Base-by-base conservation (phyloP, 2,888 invertebrate genomes). In the Osmoderma eremita region DNA sequence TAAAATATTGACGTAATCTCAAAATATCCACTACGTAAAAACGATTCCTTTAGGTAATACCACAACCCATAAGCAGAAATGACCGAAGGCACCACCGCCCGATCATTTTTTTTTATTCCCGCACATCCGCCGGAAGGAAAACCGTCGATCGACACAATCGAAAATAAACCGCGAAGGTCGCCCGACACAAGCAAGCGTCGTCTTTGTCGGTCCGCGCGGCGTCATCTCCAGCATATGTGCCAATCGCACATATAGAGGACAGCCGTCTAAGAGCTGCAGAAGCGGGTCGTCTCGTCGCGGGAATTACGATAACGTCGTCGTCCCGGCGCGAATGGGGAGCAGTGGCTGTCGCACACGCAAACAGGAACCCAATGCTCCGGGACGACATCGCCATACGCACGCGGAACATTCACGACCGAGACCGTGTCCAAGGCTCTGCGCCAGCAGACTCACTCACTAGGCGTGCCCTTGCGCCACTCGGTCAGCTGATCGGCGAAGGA, bases 401-500 rank as follows among this genome's bases (percentile, higher is more conserved):
- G 24, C 41, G 42, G 22, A 42, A n/a, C 24, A 30, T 58, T 58
- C 58, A 58, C 45, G 45, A 45, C 42, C 58, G 58, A 58, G 58
- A 58, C 58, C 58, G 58, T 58, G 58, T 58, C 58, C 65, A 54
- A 65, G 65, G 65, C 45, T 65, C 65, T 65, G 65, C 65, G 65
- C 65, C 39, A 48, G 22, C 65, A 45, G 45, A 58, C 45, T 58
- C 45, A 58, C 65, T 54, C 39, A 49, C 54, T 66, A 70, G 71
- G 67, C 71, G 73, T 73, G 72, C 75, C 75, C 73, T 74, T 72
- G 71, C 70, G 70, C 69, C 69, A 68, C 71, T 67, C 73, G 73
- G 75, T 75, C 76, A 76, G 76, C 77, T 75, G 77, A 76, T 76
- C 69, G 58, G 17, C 58, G 45, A 45, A 67, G 66, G 68, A 69